Percentiles rank a stretch among this genome's conserved stretches.
Evolutionary conservation across 2,113 vertebrate genomes (phyloP).

Genomic region (Hippocampus guttulatus): DNA sequence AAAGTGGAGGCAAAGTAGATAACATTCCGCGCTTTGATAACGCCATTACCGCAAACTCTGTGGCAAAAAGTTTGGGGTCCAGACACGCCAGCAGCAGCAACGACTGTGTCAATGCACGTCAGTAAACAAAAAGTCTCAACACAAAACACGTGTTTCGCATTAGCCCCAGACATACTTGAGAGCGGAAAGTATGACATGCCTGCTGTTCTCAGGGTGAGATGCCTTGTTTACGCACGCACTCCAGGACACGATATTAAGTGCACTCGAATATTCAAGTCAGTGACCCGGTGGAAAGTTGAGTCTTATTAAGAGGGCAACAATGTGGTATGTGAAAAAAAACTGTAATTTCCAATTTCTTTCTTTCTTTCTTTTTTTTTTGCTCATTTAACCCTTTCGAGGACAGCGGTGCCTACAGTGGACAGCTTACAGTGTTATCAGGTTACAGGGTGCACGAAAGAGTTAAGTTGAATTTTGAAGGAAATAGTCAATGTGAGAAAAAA

Average conservation of each 20-base stretch:
- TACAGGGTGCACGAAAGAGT: too few relatives aligned
- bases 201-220: constrained; percentile 30
- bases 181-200: constrained; percentile 55
- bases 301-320: too few relatives aligned
- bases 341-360: too few relatives aligned
- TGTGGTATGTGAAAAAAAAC: too few relatives aligned
- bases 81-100: constrained; percentile 54
- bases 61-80: constrained; percentile 51
- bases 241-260: constrained; percentile 22
- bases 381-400: too few relatives aligned
- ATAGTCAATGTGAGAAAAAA: background rate
- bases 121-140: constrained; percentile 61
- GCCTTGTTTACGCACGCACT: constrained; percentile 17
- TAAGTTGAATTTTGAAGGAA: too few relatives aligned
- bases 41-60: constrained; percentile 46
- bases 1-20: constrained; percentile 61
- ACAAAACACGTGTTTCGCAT: constrained; percentile 58
- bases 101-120: constrained; percentile 62
- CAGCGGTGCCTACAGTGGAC: too few relatives aligned
- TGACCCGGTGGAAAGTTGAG: background rate
- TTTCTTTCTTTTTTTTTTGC: too few relatives aligned
- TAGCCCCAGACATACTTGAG: constrained; percentile 39
- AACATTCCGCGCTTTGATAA: constrained; percentile 52
- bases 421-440: too few relatives aligned
- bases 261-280: background rate